A percentile compares a stretch with the other conserved stretches of the same genome.
These are phyloP conservation scores for Volucella bombylans DNA, from an alignment of 2,888 invertebrate genomes.

Conservation along the genomic window DNA sequence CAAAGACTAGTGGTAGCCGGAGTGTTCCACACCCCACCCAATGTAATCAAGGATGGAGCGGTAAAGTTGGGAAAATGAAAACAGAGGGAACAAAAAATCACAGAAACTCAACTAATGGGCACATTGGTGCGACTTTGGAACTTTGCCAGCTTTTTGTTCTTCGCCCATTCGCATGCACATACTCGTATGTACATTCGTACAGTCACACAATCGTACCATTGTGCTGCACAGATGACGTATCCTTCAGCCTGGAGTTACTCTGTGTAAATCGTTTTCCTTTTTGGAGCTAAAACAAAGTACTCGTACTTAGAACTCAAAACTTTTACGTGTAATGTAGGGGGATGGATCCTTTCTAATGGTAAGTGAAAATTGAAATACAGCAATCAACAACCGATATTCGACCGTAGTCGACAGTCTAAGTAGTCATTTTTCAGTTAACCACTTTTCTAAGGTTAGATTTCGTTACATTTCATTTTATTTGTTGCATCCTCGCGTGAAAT, in stretches of 20 bases:
- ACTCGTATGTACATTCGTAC: not conserved
- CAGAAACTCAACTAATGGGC: conserved; percentile 59
- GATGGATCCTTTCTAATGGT: not conserved
- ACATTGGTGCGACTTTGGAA: conserved; percentile 62
- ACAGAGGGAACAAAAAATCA: conserved; percentile 14
- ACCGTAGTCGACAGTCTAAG: conserved; percentile 1
- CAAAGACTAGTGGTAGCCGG: not conserved
- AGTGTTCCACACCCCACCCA: not conserved
- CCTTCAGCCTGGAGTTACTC: conserved; percentile 4
- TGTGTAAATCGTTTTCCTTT: conserved; percentile 28
- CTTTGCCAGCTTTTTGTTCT: conserved; percentile 63
- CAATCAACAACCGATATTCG: no score
- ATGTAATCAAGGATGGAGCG: conserved; percentile 50
- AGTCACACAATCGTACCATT: no score
- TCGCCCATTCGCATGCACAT: not conserved
- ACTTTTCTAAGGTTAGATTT: conserved; percentile 56
- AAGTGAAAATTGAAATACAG: conserved; percentile 26
- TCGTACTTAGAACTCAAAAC: no score
- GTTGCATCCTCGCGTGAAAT: conserved; percentile 56
- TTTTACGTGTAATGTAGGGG: no score
- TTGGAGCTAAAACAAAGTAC: conserved; percentile 1
- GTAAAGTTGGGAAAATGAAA: conserved; percentile 39
- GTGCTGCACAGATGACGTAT: no score
- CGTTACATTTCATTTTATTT: conserved; percentile 8
- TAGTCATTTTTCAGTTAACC: conserved; percentile 51